These are phyloP conservation scores for Zaprionus nigranus DNA, from an alignment of 1,140 invertebrate genomes.

Conservation along the genomic window DNA sequence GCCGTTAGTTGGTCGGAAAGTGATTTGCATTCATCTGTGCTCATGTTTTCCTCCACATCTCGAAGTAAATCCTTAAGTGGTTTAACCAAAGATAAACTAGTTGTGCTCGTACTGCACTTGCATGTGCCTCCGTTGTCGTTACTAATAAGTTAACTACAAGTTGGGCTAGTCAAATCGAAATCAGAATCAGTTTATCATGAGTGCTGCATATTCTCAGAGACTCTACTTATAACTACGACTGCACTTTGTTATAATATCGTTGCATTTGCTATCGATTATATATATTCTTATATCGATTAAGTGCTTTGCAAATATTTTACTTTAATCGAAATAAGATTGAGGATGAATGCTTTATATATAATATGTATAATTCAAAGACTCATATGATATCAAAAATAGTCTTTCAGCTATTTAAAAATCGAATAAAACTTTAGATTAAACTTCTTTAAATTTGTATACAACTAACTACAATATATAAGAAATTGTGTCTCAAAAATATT, in stretches of 20 bases:
- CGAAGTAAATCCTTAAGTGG: neutral
- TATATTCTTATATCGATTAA: neutral
- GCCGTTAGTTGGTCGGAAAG: constrained; percentile 41
- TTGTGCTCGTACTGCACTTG: neutral
- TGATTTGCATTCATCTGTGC: constrained; percentile 27
- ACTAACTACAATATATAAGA: too few relatives aligned
- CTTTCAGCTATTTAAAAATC: too few relatives aligned
- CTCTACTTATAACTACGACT: too few relatives aligned
- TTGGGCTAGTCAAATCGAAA: neutral
- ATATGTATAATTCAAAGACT: too few relatives aligned
- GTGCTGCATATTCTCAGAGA: too few relatives aligned
- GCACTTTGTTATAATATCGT: neutral
- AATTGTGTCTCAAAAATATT: too few relatives aligned
- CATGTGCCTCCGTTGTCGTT: neutral
- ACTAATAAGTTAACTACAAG: neutral
- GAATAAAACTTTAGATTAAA: too few relatives aligned
- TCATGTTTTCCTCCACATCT: neutral
- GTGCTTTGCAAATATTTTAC: neutral
- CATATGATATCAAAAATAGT: too few relatives aligned
- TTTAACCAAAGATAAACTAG: neutral
- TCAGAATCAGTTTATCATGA: too few relatives aligned
- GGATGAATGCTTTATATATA: too few relatives aligned
- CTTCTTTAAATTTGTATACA: too few relatives aligned
- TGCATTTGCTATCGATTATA: neutral
- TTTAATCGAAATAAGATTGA: too few relatives aligned